Percentiles rank a stretch among this genome's conserved stretches.
Conservation (phyloP, 2,888 invertebrate species). For the Mechanitis messenoides region DNA sequence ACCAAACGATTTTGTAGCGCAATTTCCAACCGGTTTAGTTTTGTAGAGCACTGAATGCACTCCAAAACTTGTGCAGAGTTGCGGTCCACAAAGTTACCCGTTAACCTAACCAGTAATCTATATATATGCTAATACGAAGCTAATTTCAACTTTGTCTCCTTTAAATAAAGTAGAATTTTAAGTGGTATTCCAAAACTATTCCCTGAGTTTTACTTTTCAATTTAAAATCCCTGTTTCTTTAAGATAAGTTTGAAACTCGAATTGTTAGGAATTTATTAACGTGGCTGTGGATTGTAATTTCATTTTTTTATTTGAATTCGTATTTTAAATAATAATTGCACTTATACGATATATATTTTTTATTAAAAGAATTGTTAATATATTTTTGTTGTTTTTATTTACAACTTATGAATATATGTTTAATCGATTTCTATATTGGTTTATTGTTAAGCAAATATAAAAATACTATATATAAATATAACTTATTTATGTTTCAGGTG, state of each 20-base stretch:
- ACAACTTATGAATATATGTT: no score
- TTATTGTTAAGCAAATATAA: no score
- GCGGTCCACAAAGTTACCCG: conserved; percentile 29
- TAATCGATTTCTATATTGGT: neutral
- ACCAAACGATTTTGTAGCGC: conserved; percentile 35
- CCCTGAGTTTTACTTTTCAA: conserved; percentile 15
- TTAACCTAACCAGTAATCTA: conserved; percentile 31
- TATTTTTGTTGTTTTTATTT: no score
- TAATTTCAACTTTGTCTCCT: conserved; percentile 25
- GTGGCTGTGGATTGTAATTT: conserved; percentile 19
- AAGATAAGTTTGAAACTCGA: conserved; percentile 27
- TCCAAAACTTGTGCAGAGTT: conserved; percentile 32
- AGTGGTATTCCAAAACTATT: conserved; percentile 9
- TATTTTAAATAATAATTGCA: neutral
- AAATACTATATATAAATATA: no score
- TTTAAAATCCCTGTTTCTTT: conserved; percentile 22
- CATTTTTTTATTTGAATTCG: conserved; percentile 5
- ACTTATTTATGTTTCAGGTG: neutral
- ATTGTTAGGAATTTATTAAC: conserved; percentile 26
- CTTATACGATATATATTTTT: no score
- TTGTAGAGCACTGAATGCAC: conserved; percentile 33
- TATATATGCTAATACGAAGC: conserved; percentile 19
- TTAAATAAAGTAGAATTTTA: conserved; percentile 13
- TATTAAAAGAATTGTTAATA: no score
- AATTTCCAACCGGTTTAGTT: conserved; percentile 37